Percentiles rank a stretch among this genome's conserved stretches.
Evolutionary conservation across 2,888 invertebrate species (phyloP).

Genomic region (Melinaea marsaeus): DNA sequence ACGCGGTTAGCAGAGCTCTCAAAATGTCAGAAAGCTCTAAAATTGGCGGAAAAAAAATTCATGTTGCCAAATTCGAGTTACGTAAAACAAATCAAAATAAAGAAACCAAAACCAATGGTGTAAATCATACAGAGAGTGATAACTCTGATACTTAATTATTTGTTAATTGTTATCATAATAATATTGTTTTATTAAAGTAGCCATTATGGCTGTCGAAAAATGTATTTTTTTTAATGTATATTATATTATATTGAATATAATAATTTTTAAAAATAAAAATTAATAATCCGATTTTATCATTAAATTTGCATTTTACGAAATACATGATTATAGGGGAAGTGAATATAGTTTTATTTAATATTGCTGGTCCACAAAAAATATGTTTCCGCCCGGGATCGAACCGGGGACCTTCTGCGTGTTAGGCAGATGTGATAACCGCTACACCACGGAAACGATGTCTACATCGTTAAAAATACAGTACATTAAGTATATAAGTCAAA

Average conservation of each 20-base stretch:
- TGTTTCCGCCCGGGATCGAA: slow-evolving; percentile 94
- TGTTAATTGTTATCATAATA: slow-evolving; percentile 5
- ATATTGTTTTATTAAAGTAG: slow-evolving; percentile 7
- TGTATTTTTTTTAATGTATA: slow-evolving; percentile 1
- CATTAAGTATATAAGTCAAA: background rate
- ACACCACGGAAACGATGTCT: slow-evolving; percentile 69
- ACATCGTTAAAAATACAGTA: rapidly evolving
- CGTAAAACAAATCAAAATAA: slow-evolving; percentile 36
- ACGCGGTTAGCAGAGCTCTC: slow-evolving; percentile 51
- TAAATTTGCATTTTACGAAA: background rate
- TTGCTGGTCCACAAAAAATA: slow-evolving; percentile 42
- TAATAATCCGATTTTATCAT: background rate
- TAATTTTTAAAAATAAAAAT: slow-evolving; percentile 9
- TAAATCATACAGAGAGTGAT: slow-evolving; percentile 13
- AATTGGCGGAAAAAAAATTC: slow-evolving; percentile 56
- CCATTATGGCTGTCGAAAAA: background rate
- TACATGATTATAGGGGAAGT: background rate
- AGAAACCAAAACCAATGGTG: slow-evolving; percentile 15
- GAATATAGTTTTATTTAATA: background rate
- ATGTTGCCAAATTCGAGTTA: slow-evolving; percentile 47
- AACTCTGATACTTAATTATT: slow-evolving; percentile 17
- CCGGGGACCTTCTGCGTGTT: slow-evolving; percentile 95
- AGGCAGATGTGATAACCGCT: slow-evolving; percentile 95
- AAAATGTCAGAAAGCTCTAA: slow-evolving; percentile 42
- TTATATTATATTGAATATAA: background rate